These are phyloP conservation scores for Neosalanx taihuensis DNA, from an alignment of 2,797 vertebrate genomes.

Conservation along the genomic window DNA sequence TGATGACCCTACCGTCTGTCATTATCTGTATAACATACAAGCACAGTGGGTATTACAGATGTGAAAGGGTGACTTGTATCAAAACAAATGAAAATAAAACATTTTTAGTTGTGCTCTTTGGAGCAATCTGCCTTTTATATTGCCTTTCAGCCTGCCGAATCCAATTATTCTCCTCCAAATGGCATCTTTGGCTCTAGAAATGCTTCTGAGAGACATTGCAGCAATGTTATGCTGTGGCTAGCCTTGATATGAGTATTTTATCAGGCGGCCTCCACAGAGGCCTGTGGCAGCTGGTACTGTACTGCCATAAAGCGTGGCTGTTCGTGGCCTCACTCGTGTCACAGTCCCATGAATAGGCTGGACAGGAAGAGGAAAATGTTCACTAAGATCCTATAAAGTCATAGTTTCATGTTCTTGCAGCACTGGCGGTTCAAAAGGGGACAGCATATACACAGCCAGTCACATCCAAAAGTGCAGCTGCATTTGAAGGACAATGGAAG, in stretches of 20 bases:
- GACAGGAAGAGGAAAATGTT: slow-evolving; percentile 46
- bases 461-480: neutral
- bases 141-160: slow-evolving; percentile 16
- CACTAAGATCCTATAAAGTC: slow-evolving; percentile 29
- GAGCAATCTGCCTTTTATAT: slow-evolving; percentile 16
- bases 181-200: slow-evolving; percentile 16
- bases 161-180: slow-evolving; percentile 31
- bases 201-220: slow-evolving; percentile 13
- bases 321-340: slow-evolving; percentile 7
- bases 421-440: neutral
- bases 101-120: slow-evolving; percentile 4
- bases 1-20: too few relatives aligned
- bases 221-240: slow-evolving; percentile 17
- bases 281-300: slow-evolving; percentile 29
- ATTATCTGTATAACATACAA: too few relatives aligned
- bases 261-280: slow-evolving; percentile 20
- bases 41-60: too few relatives aligned
- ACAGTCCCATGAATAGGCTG: slow-evolving; percentile 1
- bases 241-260: slow-evolving; percentile 8
- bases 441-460: neutral
- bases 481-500: slow-evolving; percentile 3
- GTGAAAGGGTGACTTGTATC: neutral
- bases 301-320: slow-evolving; percentile 22
- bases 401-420: slow-evolving; percentile 55
- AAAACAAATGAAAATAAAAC: slow-evolving; percentile 12